Evolutionary conservation across 2,113 vertebrate genomes (phyloP).

Genomic region (Planiliza haematocheilus): DNA sequence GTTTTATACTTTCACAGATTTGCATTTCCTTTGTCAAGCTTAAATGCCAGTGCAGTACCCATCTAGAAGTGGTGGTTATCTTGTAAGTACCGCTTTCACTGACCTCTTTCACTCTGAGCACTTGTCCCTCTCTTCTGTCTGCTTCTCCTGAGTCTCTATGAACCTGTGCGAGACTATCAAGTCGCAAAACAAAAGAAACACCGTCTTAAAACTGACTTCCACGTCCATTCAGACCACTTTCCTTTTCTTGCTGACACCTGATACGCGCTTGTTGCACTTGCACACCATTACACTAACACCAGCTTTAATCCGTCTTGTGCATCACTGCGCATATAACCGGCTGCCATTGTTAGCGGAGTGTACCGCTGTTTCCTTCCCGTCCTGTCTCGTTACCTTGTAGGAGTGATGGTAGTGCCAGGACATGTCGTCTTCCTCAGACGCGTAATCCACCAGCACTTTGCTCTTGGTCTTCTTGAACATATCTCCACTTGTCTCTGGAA

Average conservation of each 20-base stretch:
- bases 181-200: no score
- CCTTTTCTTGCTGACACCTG: no score
- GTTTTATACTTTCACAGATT: background rate
- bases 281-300: no score
- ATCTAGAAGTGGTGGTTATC: background rate
- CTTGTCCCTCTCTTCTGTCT: constrained; percentile 20
- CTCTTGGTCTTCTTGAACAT: constrained; percentile 87
- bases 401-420: constrained; percentile 83
- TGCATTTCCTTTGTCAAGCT: no score
- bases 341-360: background rate
- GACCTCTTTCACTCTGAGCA: constrained; percentile 11
- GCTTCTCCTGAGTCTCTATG: no score
- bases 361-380: background rate
- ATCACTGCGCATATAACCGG: no score
- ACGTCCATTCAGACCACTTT: no score
- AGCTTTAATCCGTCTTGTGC: no score
- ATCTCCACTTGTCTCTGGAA: constrained; percentile 29
- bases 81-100: background rate
- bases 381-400: constrained; percentile 76
- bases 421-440: constrained; percentile 85
- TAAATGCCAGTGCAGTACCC: no score
- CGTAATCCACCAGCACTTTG: constrained; percentile 84
- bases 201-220: no score
- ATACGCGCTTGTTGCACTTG: no score
- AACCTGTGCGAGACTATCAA: no score